These are phyloP conservation scores for Copidosoma aretas DNA, from an alignment of 2,888 invertebrate genomes.

Conservation along the genomic window DNA sequence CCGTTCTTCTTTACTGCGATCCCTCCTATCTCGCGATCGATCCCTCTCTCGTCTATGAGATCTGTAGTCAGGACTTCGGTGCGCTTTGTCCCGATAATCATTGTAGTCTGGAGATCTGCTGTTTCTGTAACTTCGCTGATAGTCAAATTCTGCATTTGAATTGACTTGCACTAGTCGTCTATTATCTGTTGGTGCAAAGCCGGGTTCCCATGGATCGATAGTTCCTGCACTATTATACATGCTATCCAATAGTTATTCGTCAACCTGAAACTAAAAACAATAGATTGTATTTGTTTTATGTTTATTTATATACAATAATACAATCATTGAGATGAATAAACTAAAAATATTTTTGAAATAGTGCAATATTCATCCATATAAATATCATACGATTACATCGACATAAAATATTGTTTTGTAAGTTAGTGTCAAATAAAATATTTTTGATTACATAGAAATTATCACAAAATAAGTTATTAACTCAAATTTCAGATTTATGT, in stretches of 20 bases:
- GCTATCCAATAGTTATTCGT: slow-evolving; percentile 27
- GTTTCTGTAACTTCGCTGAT: slow-evolving; percentile 51
- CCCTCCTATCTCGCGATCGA: slow-evolving; percentile 55
- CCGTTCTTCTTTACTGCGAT: slow-evolving; percentile 56
- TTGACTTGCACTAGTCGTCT: slow-evolving; percentile 32
- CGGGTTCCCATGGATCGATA: slow-evolving; percentile 61
- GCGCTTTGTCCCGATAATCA: slow-evolving; percentile 51
- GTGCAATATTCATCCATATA: too few relatives aligned
- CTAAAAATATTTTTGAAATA: too few relatives aligned
- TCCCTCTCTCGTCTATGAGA: slow-evolving; percentile 56
- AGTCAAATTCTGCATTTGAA: slow-evolving; percentile 46
- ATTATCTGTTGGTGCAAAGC: slow-evolving; percentile 56
- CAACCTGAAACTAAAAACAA: slow-evolving; percentile 13
- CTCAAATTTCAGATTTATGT: too few relatives aligned
- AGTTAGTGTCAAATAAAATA: too few relatives aligned
- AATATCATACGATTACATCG: too few relatives aligned
- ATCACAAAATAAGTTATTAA: too few relatives aligned
- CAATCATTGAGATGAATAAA: too few relatives aligned
- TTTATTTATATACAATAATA: too few relatives aligned
- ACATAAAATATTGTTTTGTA: too few relatives aligned
- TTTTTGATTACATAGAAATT: too few relatives aligned
- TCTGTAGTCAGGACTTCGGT: slow-evolving; percentile 57
- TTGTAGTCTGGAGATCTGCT: slow-evolving; percentile 44
- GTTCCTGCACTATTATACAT: slow-evolving; percentile 54
- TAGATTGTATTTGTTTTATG: too few relatives aligned